Evolutionary conservation across 2,113 vertebrate genomes (phyloP).

Genomic region (Chionodraco myersi): DNA sequence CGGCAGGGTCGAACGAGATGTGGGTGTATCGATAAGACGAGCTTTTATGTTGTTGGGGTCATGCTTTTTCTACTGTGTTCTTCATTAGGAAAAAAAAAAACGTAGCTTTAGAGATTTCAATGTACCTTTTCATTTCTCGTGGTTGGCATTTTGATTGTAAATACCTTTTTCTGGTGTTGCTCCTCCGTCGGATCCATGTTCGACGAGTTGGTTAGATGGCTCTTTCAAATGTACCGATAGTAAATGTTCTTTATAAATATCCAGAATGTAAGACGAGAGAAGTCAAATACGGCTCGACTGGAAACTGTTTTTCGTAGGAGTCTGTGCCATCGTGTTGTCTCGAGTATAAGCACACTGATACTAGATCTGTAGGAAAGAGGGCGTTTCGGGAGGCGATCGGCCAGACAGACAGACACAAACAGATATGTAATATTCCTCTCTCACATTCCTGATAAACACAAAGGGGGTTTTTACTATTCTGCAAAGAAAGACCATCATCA

Average conservation of each 20-base stretch:
- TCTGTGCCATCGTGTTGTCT: constrained; percentile 76
- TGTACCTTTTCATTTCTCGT: constrained; percentile 71
- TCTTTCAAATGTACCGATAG: constrained; percentile 68
- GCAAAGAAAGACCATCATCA: neutral
- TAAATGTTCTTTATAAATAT: constrained; percentile 78
- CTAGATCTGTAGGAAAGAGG: constrained; percentile 52
- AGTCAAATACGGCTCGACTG: constrained; percentile 52
- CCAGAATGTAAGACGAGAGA: constrained; percentile 72
- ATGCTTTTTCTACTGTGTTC: constrained; percentile 68
- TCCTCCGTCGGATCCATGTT: constrained; percentile 64
- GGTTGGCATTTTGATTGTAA: constrained; percentile 77
- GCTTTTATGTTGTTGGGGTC: constrained; percentile 60
- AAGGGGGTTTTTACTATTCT: neutral
- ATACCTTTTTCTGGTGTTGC: constrained; percentile 62
- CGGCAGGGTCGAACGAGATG: constrained; percentile 58
- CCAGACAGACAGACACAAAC: constrained; percentile 32
- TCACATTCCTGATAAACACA: constrained; percentile 9
- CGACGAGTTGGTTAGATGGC: constrained; percentile 64
- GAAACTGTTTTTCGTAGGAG: constrained; percentile 73
- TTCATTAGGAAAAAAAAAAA: constrained; percentile 37
- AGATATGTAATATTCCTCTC: neutral
- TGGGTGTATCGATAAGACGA: constrained; percentile 64
- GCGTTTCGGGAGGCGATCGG: constrained; percentile 21
- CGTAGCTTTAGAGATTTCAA: constrained; percentile 69
- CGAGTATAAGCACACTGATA: constrained; percentile 71